Conservation (phyloP, 2,797 vertebrate genomes). For the Hafferia zeledoni region DNA sequence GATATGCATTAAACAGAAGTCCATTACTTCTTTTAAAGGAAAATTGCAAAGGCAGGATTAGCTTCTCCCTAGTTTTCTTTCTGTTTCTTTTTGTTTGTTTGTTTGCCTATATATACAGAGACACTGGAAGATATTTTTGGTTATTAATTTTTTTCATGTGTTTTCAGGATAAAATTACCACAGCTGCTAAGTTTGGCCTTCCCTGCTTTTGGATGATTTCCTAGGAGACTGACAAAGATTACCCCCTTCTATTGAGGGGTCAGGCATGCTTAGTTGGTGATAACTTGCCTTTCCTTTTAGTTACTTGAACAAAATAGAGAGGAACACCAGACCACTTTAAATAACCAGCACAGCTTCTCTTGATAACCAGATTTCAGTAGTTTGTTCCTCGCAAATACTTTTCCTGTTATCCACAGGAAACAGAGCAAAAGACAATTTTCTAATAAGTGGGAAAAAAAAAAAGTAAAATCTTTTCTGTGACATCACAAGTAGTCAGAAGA, state of each 20-base stretch:
- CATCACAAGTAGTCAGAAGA: neutral
- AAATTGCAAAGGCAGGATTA: neutral
- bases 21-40: neutral
- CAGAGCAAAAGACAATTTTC: neutral
- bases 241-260: neutral
- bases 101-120: neutral
- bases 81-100: neutral
- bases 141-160: neutral
- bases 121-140: neutral
- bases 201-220: neutral
- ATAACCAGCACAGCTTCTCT: neutral
- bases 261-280: neutral
- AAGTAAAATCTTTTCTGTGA: neutral
- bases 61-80: neutral
- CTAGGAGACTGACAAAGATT: neutral
- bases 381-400: neutral
- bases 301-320: neutral
- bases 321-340: neutral
- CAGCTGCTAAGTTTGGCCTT: neutral
- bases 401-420: neutral
- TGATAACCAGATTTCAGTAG: neutral
- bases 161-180: neutral
- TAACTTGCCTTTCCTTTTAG: neutral
- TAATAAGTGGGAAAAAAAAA: neutral
- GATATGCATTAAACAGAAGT: neutral